Conservation (phyloP, 2,888 invertebrate species). For the Mesorhabditis sp. region DNA sequence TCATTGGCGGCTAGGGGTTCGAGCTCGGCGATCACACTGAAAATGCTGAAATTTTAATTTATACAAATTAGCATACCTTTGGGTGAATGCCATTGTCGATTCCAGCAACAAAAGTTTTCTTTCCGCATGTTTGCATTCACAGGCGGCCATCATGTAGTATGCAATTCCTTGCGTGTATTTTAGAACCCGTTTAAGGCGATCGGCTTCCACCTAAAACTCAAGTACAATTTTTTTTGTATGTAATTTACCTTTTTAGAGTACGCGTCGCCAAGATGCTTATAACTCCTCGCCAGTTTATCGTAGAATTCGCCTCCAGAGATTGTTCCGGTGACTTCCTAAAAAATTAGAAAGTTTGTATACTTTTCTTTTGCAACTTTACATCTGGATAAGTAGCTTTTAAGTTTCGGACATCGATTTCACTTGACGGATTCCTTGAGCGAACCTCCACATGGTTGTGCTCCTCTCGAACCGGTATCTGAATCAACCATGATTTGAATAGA, state of each 20-base stretch:
- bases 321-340: not conserved
- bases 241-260: not conserved
- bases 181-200: too few relatives aligned
- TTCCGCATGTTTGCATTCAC: not conserved
- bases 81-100: not conserved
- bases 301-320: not conserved
- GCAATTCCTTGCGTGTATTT: not conserved
- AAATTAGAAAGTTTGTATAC: too few relatives aligned
- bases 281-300: not conserved
- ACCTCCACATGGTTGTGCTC: too few relatives aligned
- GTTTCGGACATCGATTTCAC: too few relatives aligned
- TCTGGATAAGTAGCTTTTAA: too few relatives aligned
- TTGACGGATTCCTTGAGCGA: too few relatives aligned
- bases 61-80: not conserved
- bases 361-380: too few relatives aligned
- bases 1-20: not conserved
- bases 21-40: not conserved
- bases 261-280: not conserved
- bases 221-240: too few relatives aligned
- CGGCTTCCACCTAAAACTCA: too few relatives aligned
- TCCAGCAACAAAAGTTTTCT: not conserved
- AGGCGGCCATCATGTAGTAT: slow-evolving; percentile 4
- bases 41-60: not conserved
- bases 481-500: too few relatives aligned
- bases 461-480: too few relatives aligned